Evolutionary conservation across 53 echinoderm and acorn worm genomes (phyloP).

Genomic region (Echinarachnius parma): DNA sequence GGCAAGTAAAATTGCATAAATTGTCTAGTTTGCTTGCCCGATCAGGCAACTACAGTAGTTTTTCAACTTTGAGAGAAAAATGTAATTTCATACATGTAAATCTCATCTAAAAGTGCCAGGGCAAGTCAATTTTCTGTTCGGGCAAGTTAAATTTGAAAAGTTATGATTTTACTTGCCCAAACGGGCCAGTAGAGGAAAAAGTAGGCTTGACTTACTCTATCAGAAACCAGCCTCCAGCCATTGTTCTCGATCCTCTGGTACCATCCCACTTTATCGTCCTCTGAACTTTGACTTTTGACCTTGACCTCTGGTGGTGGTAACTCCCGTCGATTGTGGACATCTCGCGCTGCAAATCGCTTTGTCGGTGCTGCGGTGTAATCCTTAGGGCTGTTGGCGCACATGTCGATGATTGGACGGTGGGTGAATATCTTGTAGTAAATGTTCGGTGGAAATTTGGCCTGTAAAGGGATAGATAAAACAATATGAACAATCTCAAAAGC

Average conservation of each 20-base stretch:
- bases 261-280: constrained; percentile 55
- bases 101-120: too few relatives aligned
- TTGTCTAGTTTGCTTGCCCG: too few relatives aligned
- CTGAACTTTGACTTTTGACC: neutral
- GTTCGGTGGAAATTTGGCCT: constrained; percentile 90
- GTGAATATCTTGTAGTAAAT: constrained; percentile 99
- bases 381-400: constrained; percentile 99
- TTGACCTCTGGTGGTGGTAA: neutral
- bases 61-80: too few relatives aligned
- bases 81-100: too few relatives aligned
- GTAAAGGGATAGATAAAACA: too few relatives aligned
- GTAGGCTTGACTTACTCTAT: constrained; percentile 64
- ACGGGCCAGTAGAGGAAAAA: too few relatives aligned
- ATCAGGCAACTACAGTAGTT: too few relatives aligned
- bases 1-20: too few relatives aligned
- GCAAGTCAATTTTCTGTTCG: too few relatives aligned
- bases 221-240: constrained; percentile 97
- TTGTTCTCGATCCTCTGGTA: constrained; percentile 94
- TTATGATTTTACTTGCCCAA: too few relatives aligned
- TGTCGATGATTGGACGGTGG: constrained; percentile 90
- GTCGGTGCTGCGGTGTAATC: constrained; percentile 77
- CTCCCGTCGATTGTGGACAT: constrained; percentile 77
- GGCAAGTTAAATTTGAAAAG: too few relatives aligned
- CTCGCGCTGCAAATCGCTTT: constrained; percentile 74
- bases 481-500: too few relatives aligned